A percentile compares a stretch with the other conserved stretches of the same genome.
These are phyloP conservation scores for Drosophila nigromelanica DNA, from an alignment of 1,140 invertebrate species.

Conservation along the genomic window DNA sequence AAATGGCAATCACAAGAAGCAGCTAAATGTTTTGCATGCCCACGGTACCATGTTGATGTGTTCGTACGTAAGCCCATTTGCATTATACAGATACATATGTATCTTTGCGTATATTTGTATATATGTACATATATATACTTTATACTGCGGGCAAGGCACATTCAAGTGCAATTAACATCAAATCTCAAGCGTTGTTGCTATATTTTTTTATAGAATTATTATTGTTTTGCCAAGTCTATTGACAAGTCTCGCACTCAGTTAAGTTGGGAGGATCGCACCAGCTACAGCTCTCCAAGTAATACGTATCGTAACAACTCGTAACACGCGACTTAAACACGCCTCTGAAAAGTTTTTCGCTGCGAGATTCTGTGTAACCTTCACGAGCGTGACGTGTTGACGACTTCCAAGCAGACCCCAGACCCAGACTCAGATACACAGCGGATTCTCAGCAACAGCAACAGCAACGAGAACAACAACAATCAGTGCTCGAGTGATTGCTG, in stretches of 20 bases:
- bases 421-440: constrained; percentile 5
- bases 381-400: constrained; percentile 53
- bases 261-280: constrained; percentile 9
- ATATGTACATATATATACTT: neutral
- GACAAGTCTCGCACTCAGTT: constrained; percentile 25
- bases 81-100: constrained; percentile 19
- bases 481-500: constrained; percentile 61
- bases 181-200: constrained; percentile 33
- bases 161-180: constrained; percentile 64
- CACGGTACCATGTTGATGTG: constrained; percentile 12
- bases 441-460: constrained; percentile 14
- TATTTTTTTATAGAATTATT: neutral
- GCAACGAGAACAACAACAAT: neutral
- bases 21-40: constrained; percentile 63
- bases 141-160: constrained; percentile 26
- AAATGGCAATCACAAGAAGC: constrained; percentile 72
- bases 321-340: constrained; percentile 54
- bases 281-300: neutral
- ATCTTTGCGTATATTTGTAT: constrained; percentile 14
- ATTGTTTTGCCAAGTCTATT: constrained; percentile 21
- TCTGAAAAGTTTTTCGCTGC: constrained; percentile 43
- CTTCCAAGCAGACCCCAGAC: constrained; percentile 43
- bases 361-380: constrained; percentile 68
- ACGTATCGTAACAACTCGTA: constrained; percentile 22
- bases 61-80: constrained; percentile 20